Conservation (phyloP, 2,113 vertebrate species). For the Ctenomys sociabilis region DNA sequence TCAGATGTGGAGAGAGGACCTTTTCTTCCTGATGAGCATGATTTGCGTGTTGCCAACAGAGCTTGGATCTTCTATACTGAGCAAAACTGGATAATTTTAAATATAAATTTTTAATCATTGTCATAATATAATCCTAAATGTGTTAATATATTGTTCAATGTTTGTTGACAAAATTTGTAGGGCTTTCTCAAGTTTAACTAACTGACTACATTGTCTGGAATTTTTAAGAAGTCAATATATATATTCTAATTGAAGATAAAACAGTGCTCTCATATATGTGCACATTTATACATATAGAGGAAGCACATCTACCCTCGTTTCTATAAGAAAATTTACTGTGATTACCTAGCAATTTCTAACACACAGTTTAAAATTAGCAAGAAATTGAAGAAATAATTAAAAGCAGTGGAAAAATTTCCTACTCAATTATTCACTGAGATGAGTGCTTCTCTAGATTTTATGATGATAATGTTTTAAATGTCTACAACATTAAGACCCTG, state of each 20-base stretch:
- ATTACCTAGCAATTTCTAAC: background rate
- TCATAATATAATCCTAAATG: background rate
- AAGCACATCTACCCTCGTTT: background rate
- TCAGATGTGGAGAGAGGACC: background rate
- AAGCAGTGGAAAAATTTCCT: background rate
- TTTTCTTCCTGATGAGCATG: background rate
- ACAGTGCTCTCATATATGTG: background rate
- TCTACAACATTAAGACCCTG: background rate
- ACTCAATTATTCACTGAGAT: background rate
- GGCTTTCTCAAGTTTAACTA: background rate
- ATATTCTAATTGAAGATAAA: background rate
- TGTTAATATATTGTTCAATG: background rate
- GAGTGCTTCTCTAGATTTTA: background rate
- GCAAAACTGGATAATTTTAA: background rate
- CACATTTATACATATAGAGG: background rate
- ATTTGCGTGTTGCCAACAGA: background rate
- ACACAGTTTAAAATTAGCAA: background rate
- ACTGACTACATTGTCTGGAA: background rate
- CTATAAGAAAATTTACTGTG: background rate
- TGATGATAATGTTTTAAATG: background rate
- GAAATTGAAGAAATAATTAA: background rate
- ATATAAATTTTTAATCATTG: background rate
- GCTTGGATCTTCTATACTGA: background rate
- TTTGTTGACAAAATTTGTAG: background rate
- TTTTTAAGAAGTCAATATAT: background rate